phyloP scores from a whole-genome alignment of 2,113 vertebrate species.

The Ptilonorhynchus violaceus region DNA sequence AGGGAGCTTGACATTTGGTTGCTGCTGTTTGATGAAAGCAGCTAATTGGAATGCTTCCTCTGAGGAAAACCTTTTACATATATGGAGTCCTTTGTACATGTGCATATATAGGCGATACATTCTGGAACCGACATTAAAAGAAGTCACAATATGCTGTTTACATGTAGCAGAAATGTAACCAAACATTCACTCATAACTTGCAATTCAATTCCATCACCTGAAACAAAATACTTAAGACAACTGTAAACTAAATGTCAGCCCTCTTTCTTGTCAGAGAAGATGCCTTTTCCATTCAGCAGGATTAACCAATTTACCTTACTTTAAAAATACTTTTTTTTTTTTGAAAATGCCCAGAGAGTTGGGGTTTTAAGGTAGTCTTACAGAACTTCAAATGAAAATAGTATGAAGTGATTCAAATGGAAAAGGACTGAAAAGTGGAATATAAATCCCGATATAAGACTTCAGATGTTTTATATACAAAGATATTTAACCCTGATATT shows the following conservation, averaged over 20 bases:
- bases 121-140: neutral
- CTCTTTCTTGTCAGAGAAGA: conserved; percentile 5
- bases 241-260: conserved; percentile 27
- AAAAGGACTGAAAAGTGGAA: neutral
- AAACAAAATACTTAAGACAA: conserved; percentile 40
- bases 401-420: neutral
- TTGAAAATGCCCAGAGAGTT: neutral
- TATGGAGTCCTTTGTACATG: neutral
- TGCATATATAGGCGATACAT: neutral
- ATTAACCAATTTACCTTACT: neutral
- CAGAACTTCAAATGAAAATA: neutral
- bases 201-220: conserved; percentile 24
- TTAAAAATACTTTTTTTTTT: neutral
- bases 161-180: neutral
- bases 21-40: conserved; percentile 13
- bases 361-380: neutral
- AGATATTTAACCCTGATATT: neutral
- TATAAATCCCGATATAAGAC: neutral
- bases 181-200: neutral
- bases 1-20: neutral
- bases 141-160: neutral
- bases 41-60: neutral
- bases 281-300: neutral
- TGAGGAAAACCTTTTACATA: neutral
- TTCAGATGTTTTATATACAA: neutral